These are phyloP conservation scores for Ptychodera flava DNA, from an alignment of 35 echinoderm and acorn worm species.

Conservation along the genomic window DNA sequence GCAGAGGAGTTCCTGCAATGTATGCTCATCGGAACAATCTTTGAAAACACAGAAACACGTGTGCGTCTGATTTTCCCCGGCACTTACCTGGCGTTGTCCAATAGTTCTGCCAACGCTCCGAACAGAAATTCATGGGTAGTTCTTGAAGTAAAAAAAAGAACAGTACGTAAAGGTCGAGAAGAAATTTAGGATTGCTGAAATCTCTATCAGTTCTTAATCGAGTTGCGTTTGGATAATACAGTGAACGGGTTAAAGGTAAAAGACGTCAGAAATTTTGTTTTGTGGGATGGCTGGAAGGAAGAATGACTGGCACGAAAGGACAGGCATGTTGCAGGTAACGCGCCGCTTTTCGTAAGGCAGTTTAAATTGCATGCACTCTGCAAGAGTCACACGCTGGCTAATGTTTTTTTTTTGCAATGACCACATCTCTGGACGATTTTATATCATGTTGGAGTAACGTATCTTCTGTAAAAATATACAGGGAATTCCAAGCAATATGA, in stretches of 20 bases:
- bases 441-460: no score
- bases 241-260: background rate
- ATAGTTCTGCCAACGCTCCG: constrained; percentile 86
- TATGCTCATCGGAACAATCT: no score
- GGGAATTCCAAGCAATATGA: no score
- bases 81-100: constrained; percentile 99
- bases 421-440: no score
- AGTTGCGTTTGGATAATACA: background rate
- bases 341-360: background rate
- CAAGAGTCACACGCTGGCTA: no score
- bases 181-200: background rate
- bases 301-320: constrained; percentile 6
- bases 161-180: no score
- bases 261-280: background rate
- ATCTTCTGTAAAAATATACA: no score
- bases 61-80: no score
- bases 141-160: constrained; percentile 47
- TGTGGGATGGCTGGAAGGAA: background rate
- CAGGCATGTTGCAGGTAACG: background rate
- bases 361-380: no score
- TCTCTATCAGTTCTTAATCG: background rate
- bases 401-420: no score
- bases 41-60: no score
- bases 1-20: no score
- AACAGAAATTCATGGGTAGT: constrained; percentile 97